Evolutionary conservation across 1,140 invertebrate genomes (phyloP).

Genomic region (Drosophila ficusphila): DNA sequence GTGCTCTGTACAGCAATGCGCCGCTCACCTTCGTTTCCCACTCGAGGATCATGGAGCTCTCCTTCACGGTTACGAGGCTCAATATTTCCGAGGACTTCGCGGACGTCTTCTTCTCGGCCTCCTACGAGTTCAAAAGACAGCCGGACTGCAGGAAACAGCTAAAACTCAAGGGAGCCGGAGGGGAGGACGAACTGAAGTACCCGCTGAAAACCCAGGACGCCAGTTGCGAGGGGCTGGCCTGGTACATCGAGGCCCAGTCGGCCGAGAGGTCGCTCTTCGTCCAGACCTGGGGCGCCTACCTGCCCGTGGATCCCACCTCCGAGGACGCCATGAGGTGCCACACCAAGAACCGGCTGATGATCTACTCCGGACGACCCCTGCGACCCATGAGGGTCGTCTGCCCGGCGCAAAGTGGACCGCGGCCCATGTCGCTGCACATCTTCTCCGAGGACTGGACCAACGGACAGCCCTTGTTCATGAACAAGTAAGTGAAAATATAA

Average conservation of each 20-base stretch:
- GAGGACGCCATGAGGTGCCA: constrained; percentile 87
- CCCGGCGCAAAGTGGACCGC: constrained; percentile 88
- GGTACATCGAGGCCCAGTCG: constrained; percentile 89
- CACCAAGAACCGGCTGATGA: constrained; percentile 87
- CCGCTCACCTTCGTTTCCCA: constrained; percentile 88
- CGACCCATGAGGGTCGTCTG: constrained; percentile 90
- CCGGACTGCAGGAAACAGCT: constrained; percentile 88
- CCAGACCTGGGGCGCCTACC: constrained; percentile 89
- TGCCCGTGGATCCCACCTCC: constrained; percentile 84
- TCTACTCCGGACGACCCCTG: constrained; percentile 87
- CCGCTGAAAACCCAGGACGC: constrained; percentile 87
- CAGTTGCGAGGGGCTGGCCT: constrained; percentile 90
- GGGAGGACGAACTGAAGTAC: constrained; percentile 87
- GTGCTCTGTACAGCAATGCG: constrained; percentile 84
- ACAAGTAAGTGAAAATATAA: constrained; percentile 71
- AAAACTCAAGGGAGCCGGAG: constrained; percentile 87
- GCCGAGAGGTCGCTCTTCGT: constrained; percentile 89
- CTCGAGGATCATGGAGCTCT: constrained; percentile 87
- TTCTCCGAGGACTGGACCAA: constrained; percentile 90
- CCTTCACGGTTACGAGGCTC: constrained; percentile 87
- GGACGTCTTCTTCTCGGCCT: constrained; percentile 88
- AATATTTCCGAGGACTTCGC: constrained; percentile 89
- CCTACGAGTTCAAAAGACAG: constrained; percentile 88
- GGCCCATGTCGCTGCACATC: constrained; percentile 89
- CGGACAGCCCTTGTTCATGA: constrained; percentile 73